Conservation (phyloP, 2,797 vertebrate genomes). For the Ataeniobius toweri region DNA sequence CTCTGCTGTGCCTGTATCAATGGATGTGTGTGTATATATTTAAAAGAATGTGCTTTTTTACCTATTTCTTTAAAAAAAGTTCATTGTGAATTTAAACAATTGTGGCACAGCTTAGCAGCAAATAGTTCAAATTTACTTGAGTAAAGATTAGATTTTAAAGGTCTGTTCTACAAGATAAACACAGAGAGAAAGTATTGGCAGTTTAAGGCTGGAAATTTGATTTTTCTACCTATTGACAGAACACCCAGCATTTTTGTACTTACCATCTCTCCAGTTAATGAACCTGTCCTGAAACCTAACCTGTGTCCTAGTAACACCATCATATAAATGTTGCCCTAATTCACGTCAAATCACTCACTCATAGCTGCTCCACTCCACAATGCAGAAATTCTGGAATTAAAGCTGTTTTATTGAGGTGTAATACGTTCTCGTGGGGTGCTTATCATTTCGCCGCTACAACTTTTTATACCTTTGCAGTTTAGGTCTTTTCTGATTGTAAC, state of each 20-base stretch:
- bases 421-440: background rate
- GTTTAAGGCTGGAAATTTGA: background rate
- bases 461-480: background rate
- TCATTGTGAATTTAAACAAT: constrained; percentile 24
- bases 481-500: background rate
- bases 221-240: background rate
- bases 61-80: constrained; percentile 5
- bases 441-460: background rate
- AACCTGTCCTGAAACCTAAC: background rate
- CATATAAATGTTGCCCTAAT: background rate
- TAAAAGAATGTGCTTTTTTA: background rate
- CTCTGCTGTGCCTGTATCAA: constrained; percentile 60
- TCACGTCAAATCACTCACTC: background rate
- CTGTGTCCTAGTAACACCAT: background rate
- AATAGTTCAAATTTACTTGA: background rate
- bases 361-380: background rate
- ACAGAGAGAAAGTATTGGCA: background rate
- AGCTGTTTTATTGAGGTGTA: background rate
- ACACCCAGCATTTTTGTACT: background rate
- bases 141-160: background rate
- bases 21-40: constrained; percentile 30
- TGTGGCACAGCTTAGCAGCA: constrained; percentile 8
- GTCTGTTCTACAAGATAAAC: background rate
- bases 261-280: background rate
- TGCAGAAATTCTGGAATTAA: background rate